phyloP scores from a whole-genome alignment of 30 jellyfish, hydroid and myxozoan species.

The Turritopsis rubra region DNA sequence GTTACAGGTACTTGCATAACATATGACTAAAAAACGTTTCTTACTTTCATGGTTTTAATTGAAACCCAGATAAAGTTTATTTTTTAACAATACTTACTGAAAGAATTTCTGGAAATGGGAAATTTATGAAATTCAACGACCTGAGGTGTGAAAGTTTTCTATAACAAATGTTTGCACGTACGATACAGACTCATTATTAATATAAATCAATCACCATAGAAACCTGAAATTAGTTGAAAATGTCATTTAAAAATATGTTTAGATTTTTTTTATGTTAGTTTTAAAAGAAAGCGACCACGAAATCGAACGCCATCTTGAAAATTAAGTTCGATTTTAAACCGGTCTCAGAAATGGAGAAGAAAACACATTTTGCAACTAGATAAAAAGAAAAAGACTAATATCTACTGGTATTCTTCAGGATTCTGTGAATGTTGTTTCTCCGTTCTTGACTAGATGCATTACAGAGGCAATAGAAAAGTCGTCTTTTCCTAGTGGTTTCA shows the following conservation, averaged over 20 bases:
- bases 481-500: no score
- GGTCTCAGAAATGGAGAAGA: not conserved
- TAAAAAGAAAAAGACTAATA: no score
- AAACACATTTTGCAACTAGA: not conserved
- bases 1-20: no score
- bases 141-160: not conserved
- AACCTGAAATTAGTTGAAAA: no score
- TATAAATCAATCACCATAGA: not conserved
- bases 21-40: no score
- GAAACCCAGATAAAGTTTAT: not conserved
- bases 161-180: not conserved
- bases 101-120: not conserved
- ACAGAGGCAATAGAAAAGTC: no score
- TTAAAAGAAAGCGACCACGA: not conserved
- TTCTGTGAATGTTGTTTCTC: no score
- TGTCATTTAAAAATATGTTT: not conserved
- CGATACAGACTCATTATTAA: not conserved
- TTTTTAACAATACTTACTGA: not conserved
- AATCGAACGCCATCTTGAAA: not conserved
- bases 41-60: not conserved
- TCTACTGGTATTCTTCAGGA: no score
- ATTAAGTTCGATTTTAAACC: not conserved
- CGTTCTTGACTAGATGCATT: no score
- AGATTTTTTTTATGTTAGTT: not conserved
- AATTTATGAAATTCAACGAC: not conserved